phyloP scores from a whole-genome alignment of 2,888 invertebrate genomes.

The Periphyllus acericola region DNA sequence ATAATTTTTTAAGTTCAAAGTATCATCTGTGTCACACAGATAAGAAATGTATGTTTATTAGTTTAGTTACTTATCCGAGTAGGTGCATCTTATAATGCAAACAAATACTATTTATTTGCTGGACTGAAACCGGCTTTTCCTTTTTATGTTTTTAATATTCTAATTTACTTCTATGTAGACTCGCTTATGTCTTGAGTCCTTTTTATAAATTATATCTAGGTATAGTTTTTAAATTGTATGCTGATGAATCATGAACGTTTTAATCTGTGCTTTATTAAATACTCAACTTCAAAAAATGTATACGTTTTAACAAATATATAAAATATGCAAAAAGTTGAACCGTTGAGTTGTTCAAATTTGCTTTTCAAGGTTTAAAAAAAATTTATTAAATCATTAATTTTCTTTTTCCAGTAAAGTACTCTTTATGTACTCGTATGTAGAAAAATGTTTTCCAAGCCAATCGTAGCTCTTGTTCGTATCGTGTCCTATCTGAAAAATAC shows the following conservation, averaged over 20 bases:
- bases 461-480: conserved; percentile 17
- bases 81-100: not conserved
- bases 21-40: not conserved
- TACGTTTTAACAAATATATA: no score
- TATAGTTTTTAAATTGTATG: no score
- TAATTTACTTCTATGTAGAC: not conserved
- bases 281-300: not conserved
- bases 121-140: not conserved
- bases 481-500: not conserved
- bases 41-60: not conserved
- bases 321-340: not conserved
- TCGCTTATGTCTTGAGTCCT: not conserved
- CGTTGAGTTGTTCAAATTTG: not conserved
- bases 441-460: conserved; percentile 1
- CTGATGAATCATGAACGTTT: no score
- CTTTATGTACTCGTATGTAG: not conserved
- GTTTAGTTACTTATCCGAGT: not conserved
- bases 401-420: not conserved
- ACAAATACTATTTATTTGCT: not conserved
- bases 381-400: not conserved
- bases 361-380: not conserved
- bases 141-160: conserved; percentile 15
- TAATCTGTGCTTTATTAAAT: not conserved
- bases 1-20: conserved; percentile 30
- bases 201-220: not conserved